Evolutionary conservation across 2,113 vertebrate species (phyloP), one percentile per base, ranked within the genome.

Genomic region (Pseudopodoces humilis): DNA sequence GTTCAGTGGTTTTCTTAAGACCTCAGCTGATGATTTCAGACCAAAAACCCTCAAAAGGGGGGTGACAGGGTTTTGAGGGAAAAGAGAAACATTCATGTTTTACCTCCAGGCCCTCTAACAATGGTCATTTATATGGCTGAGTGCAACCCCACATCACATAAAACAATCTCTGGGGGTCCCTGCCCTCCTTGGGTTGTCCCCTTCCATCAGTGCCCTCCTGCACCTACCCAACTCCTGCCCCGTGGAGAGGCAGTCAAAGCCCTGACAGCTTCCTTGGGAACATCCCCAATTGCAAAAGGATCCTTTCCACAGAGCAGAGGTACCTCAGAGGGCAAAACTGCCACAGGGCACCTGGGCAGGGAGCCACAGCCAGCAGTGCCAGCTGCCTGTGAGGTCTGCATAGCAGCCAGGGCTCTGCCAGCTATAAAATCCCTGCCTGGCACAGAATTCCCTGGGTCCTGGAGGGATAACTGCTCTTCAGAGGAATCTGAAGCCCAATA

Each of bases 331-430:
- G 77, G 65, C 47, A 78, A 30, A 81, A 37, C 3, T 0, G 33
- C n/a, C 71, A 8, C 0, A 0, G 87, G 69, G 69, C 37, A 33
- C 0, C 14, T 2, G 17, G 88, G 74, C 85, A 90, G 74, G 74
- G 71, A 74, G 58, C 49, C 41, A 10, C 2, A 46, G 47, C 43
- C 86, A 78, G 81, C 56, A 75, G 12, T 1, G 55, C 75, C 39
- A 64, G 69, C 94, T 83, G 92, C 88, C 70, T 90, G 78, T 11
- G 90, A 62, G 88, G 82, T 79, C 86, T 87, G 76, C 53, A 35
- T 13, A 79, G 92, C 85, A 85, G 35, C 84, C 22, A 50, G 55
- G 81, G 90, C 90, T 76, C 62, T 72, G 90, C 84, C 96, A 92
- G 70, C 90, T 25, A 4, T 1, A 15, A 65, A 83, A 65, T 39